Conservation (phyloP, 2,888 invertebrate genomes). For the Chrysotoxum bicinctum region DNA sequence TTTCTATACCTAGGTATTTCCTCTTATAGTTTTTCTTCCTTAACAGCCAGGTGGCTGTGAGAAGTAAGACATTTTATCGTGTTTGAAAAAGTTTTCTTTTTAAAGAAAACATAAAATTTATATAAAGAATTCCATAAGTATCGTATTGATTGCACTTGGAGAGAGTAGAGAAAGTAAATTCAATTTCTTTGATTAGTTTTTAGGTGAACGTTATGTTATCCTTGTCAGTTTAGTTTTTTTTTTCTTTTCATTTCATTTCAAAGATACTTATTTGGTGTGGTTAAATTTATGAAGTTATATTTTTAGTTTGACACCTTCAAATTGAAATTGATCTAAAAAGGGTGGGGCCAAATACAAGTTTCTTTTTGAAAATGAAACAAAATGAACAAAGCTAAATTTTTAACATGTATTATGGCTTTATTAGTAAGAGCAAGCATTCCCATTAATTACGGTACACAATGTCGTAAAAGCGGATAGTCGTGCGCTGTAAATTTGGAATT, state of each 20-base stretch:
- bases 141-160: constrained; percentile 40
- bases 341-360: no score
- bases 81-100: constrained; percentile 21
- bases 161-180: constrained; percentile 29
- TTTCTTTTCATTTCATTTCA: neutral
- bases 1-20: neutral
- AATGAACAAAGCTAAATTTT: no score
- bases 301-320: constrained; percentile 44
- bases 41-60: constrained; percentile 55
- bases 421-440: no score
- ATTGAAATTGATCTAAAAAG: constrained; percentile 4
- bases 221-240: constrained; percentile 8
- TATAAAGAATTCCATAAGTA: constrained; percentile 46
- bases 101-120: constrained; percentile 13
- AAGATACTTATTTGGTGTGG: constrained; percentile 1
- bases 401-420: no score
- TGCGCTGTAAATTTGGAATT: no score
- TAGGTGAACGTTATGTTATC: neutral
- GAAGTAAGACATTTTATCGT: constrained; percentile 25
- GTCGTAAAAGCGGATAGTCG: no score
- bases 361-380: no score
- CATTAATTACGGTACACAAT: no score
- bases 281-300: constrained; percentile 56
- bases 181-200: constrained; percentile 52
- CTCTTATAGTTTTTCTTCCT: constrained; percentile 13